phyloP scores from a whole-genome alignment of 1,140 invertebrate genomes.

The Micrasema longulum region DNA sequence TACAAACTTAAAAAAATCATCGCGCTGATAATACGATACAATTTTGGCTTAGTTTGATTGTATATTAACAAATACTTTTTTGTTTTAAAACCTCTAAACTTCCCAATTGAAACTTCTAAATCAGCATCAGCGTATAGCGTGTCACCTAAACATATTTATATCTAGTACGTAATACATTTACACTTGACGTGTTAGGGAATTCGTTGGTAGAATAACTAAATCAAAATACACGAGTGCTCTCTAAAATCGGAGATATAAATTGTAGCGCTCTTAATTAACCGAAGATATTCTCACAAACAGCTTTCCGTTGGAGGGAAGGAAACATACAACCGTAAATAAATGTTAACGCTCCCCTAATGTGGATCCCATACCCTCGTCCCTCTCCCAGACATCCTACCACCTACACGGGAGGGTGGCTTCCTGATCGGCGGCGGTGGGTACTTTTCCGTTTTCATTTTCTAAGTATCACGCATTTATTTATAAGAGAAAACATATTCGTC shows the following conservation, averaged over 20 bases:
- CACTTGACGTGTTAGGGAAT: background rate
- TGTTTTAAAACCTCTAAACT: too few relatives aligned
- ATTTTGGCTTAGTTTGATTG: too few relatives aligned
- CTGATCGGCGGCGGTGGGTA: background rate
- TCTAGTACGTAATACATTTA: too few relatives aligned
- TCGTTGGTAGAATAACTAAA: conserved; percentile 25
- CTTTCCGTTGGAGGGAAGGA: conserved; percentile 49
- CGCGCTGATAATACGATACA: too few relatives aligned
- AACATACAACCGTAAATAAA: conserved; percentile 52
- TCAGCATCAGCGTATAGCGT: too few relatives aligned
- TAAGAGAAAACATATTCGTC: conserved; percentile 35
- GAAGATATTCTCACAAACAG: conserved; percentile 54
- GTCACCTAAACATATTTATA: too few relatives aligned
- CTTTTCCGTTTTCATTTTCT: conserved; percentile 51
- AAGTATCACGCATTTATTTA: conserved; percentile 50
- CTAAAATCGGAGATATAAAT: conserved; percentile 34
- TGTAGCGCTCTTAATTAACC: conserved; percentile 50
- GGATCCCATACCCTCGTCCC: conserved; percentile 29
- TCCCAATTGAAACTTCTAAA: too few relatives aligned
- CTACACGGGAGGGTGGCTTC: background rate
- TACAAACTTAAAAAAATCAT: too few relatives aligned
- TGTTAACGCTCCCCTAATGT: conserved; percentile 52
- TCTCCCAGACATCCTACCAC: conserved; percentile 17
- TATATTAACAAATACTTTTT: too few relatives aligned
- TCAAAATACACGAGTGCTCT: conserved; percentile 29